Percentiles rank a stretch among this genome's conserved stretches.
Conservation (phyloP, 2,797 vertebrate genomes). For the Pterois miles region DNA sequence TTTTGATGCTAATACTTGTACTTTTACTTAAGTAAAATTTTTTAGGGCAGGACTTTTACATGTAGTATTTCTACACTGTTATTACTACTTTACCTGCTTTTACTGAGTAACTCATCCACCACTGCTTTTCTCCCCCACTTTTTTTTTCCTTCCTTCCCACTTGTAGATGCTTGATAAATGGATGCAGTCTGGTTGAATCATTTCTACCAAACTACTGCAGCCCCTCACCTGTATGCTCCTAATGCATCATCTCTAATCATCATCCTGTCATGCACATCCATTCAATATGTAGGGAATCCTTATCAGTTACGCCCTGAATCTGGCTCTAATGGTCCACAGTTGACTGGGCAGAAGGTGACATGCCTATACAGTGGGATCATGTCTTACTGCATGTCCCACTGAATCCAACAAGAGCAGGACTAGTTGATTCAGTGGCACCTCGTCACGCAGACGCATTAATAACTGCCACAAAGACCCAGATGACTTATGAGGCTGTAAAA, state of each 20-base stretch:
- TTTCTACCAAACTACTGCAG: slow-evolving; percentile 19
- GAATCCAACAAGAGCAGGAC: slow-evolving; percentile 43
- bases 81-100: too few relatives aligned
- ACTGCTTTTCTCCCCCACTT: background rate
- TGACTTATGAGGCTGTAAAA: slow-evolving; percentile 68
- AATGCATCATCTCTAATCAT: slow-evolving; percentile 47
- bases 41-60: too few relatives aligned
- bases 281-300: slow-evolving; percentile 37
- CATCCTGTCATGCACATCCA: slow-evolving; percentile 18
- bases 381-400: slow-evolving; percentile 28
- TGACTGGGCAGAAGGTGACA: slow-evolving; percentile 28
- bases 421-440: slow-evolving; percentile 59
- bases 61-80: too few relatives aligned
- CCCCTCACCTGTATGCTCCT: slow-evolving; percentile 37
- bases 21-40: too few relatives aligned
- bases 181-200: slow-evolving; percentile 9
- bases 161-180: slow-evolving; percentile 27
- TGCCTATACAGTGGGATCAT: slow-evolving; percentile 22
- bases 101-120: too few relatives aligned
- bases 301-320: slow-evolving; percentile 42
- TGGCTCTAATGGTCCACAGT: slow-evolving; percentile 53
- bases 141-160: background rate
- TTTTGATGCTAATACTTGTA: too few relatives aligned
- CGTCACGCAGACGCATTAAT: slow-evolving; percentile 65
- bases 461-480: slow-evolving; percentile 59